A percentile compares a stretch with the other conserved stretches of the same genome.
Evolutionary conservation across 2,113 vertebrate genomes (phyloP).

Genomic region (Pollimyrus isidori): DNA sequence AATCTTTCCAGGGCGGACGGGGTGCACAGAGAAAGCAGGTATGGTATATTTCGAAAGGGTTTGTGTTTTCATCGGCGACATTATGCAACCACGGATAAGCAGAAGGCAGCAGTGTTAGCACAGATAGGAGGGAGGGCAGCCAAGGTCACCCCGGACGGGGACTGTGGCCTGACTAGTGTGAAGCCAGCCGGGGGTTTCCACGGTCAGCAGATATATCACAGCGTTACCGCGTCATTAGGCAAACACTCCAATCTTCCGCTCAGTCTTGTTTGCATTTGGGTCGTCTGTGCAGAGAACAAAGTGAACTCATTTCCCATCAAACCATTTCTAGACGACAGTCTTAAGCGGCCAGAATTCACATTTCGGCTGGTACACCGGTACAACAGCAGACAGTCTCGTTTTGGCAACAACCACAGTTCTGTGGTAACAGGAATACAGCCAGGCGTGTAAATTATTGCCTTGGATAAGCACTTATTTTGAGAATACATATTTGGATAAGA

Average conservation of each 20-base stretch:
- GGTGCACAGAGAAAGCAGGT: background rate
- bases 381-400: background rate
- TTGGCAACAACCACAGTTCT: background rate
- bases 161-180: background rate
- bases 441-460: background rate
- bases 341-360: background rate
- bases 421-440: background rate
- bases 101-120: background rate
- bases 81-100: background rate
- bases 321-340: background rate
- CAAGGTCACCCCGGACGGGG: conserved; percentile 22
- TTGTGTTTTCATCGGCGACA: background rate
- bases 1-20: background rate
- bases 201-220: background rate
- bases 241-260: background rate
- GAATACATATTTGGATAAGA: background rate
- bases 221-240: background rate
- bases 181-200: background rate
- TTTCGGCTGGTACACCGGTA: background rate
- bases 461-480: background rate
- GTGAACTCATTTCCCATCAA: background rate
- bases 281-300: background rate
- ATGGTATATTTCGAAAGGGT: background rate
- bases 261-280: background rate
- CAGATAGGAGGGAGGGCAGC: background rate